Evolutionary conservation across 1,140 invertebrate species (phyloP), one percentile per base, ranked within the genome.

Genomic region (Antheraea pernyi): DNA sequence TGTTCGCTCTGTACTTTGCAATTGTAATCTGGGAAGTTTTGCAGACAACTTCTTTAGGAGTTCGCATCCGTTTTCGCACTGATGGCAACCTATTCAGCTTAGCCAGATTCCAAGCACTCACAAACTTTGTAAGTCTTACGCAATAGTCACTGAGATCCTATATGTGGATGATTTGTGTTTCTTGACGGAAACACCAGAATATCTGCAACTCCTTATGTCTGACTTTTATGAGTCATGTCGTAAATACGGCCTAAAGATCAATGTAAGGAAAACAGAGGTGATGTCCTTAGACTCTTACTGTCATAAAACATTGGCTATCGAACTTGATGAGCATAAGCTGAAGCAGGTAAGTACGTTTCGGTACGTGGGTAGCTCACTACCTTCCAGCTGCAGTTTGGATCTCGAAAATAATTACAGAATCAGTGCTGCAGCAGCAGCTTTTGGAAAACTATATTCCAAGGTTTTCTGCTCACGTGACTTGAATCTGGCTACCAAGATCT

Each of bases 101-200:
- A 30, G n/a, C 36, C 11, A 71, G 60, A 19, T 19, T 71, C 18
- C 48, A 65, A 22, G 37, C 37, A 6, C 37, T 5, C 58, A 59
- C 16, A 18, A 30, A 62, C n/a, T n/a, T n/a, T n/a, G n/a, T n/a
- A n/a, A n/a, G n/a, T n/a, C n/a, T n/a, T n/a, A n/a, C n/a, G n/a
- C n/a, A n/a, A n/a, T n/a, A n/a, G n/a, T n/a, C n/a, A n/a, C n/a
- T n/a, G n/a, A n/a, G 10, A 62, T 62, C 30, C 9, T 62, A 7
- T 62, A 36, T 36, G 61, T 19, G 30, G 61, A 62, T 62, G 61
- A 36, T 36, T 30, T 62, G 30, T 62, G 61, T 30, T 62, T 62
- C n/a, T 18, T 62, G 19, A 36, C 61, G 13, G 61, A 62, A 30
- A 22, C 61, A 9, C 22, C 19, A 22, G 0, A 36, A 62, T 4